Evolutionary conservation across 92 coral and sea anemone genomes (phyloP).

Genomic region (Actinernus sp.): DNA sequence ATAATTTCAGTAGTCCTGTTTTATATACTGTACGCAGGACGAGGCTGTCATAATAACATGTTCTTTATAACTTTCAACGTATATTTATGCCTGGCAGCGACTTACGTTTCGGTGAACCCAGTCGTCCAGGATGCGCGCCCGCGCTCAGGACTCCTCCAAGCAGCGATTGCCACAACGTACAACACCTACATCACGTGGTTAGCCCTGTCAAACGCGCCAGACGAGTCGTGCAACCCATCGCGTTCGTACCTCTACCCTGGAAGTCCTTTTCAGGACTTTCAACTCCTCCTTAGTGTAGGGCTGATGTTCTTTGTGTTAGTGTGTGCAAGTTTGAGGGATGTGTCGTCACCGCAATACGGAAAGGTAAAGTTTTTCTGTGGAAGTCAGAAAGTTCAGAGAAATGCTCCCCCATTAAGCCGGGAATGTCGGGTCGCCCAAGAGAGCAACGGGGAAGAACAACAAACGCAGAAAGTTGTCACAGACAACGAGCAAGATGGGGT

Average conservation of each 20-base stretch:
- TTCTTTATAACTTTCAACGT: conserved; percentile 91
- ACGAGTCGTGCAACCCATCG: conserved; percentile 85
- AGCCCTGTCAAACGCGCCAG: conserved; percentile 96
- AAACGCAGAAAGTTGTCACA: conserved; percentile 10
- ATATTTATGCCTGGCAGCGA: conserved; percentile 85
- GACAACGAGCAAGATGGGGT: conserved; percentile 88
- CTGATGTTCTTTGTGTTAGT: conserved; percentile 88
- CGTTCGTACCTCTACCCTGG: conserved; percentile 84
- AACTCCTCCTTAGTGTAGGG: conserved; percentile 74
- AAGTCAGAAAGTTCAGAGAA: not conserved
- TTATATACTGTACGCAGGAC: conserved; percentile 67
- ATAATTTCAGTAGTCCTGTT: conserved; percentile 72
- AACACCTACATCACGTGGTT: conserved; percentile 95
- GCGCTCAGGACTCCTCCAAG: conserved; percentile 94
- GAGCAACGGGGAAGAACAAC: conserved; percentile 1
- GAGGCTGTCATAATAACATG: conserved; percentile 89
- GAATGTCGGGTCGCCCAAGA: conserved; percentile 1
- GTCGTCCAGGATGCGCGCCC: conserved; percentile 94
- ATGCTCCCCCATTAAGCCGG: not conserved
- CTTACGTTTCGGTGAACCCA: conserved; percentile 92
- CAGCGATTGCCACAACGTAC: conserved; percentile 90
- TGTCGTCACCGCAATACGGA: conserved; percentile 93
- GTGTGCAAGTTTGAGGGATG: conserved; percentile 74
- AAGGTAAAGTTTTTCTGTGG: conserved; percentile 47
- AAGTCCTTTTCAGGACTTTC: conserved; percentile 78